These are phyloP conservation scores for Galeopsomyia nigrocyanea DNA, from an alignment of 2,888 invertebrate genomes.

Conservation along the genomic window DNA sequence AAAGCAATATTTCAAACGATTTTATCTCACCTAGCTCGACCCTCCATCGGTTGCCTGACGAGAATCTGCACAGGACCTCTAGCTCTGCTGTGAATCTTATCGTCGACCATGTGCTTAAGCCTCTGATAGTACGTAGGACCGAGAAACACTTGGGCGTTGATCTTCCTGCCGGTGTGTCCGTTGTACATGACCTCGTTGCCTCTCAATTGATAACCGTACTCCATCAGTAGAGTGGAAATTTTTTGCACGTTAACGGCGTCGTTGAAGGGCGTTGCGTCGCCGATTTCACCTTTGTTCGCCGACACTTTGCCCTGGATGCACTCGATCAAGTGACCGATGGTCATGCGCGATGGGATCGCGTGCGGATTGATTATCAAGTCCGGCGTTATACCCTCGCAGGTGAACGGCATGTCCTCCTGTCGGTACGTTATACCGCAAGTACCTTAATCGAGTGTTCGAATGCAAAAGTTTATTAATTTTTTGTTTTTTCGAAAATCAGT, in stretches of 20 bases:
- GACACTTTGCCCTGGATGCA: slow-evolving; percentile 93
- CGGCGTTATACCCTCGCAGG: slow-evolving; percentile 96
- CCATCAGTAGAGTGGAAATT: slow-evolving; percentile 95
- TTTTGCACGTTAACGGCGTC: slow-evolving; percentile 99
- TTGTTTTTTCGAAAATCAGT: too few species aligned
- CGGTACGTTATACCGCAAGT: slow-evolving; percentile 99
- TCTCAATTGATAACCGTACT: slow-evolving; percentile 96
- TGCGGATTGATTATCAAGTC: slow-evolving; percentile 99
- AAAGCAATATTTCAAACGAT: too few species aligned
- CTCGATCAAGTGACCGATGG: slow-evolving; percentile 99
- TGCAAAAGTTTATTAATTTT: neutral
- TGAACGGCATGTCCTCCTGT: slow-evolving; percentile 97
- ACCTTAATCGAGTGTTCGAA: slow-evolving; percentile 70
- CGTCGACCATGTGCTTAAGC: slow-evolving; percentile 99
- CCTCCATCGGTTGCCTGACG: slow-evolving; percentile 99
- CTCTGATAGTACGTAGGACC: slow-evolving; percentile 96
- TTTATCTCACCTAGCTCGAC: slow-evolving; percentile 83
- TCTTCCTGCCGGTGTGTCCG: slow-evolving; percentile 97
- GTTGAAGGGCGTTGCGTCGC: slow-evolving; percentile 99
- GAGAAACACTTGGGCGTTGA: slow-evolving; percentile 97
- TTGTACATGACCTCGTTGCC: slow-evolving; percentile 96
- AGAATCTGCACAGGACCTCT: slow-evolving; percentile 98
- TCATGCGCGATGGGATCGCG: slow-evolving; percentile 99
- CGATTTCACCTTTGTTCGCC: slow-evolving; percentile 85
- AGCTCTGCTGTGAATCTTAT: slow-evolving; percentile 99